These are phyloP conservation scores for Poecilia picta DNA, from an alignment of 2,797 vertebrate species.

Conservation along the genomic window DNA sequence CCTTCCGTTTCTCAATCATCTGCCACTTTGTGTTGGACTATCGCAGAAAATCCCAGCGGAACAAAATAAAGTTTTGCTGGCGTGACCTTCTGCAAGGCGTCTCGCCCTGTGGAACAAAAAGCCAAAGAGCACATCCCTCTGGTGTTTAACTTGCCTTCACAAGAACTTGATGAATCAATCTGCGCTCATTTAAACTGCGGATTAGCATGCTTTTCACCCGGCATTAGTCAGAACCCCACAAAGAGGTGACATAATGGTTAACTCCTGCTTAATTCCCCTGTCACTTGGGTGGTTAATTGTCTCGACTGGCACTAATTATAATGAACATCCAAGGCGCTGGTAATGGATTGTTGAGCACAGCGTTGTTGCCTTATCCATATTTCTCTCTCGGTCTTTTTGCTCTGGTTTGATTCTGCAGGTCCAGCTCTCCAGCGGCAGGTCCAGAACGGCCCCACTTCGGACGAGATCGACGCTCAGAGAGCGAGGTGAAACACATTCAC, in stretches of 20 bases:
- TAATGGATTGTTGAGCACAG: slow-evolving; percentile 39
- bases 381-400: slow-evolving; percentile 16
- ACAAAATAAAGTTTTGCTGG: neutral
- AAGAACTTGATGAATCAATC: slow-evolving; percentile 32
- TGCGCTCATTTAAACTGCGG: slow-evolving; percentile 26
- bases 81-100: neutral
- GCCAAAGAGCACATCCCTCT: slow-evolving; percentile 4
- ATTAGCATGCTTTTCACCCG: slow-evolving; percentile 53
- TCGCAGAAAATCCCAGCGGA: neutral
- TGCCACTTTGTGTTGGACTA: neutral
- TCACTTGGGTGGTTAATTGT: slow-evolving; percentile 45
- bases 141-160: slow-evolving; percentile 15
- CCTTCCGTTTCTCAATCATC: neutral
- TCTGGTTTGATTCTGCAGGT: slow-evolving; percentile 76
- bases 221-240: slow-evolving; percentile 38
- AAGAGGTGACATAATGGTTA: slow-evolving; percentile 40
- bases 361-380: slow-evolving; percentile 22
- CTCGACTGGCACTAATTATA: slow-evolving; percentile 51
- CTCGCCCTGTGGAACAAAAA: slow-evolving; percentile 14
- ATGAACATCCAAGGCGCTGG: slow-evolving; percentile 29
- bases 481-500: slow-evolving; percentile 80
- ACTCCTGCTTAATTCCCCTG: slow-evolving; percentile 44
- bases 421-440: slow-evolving; percentile 93
- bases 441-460: slow-evolving; percentile 95
- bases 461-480: slow-evolving; percentile 96